Percentiles rank a stretch among this genome's conserved stretches.
phyloP scores from a whole-genome alignment of 2,797 vertebrate species.

The Amblyraja radiata region DNA sequence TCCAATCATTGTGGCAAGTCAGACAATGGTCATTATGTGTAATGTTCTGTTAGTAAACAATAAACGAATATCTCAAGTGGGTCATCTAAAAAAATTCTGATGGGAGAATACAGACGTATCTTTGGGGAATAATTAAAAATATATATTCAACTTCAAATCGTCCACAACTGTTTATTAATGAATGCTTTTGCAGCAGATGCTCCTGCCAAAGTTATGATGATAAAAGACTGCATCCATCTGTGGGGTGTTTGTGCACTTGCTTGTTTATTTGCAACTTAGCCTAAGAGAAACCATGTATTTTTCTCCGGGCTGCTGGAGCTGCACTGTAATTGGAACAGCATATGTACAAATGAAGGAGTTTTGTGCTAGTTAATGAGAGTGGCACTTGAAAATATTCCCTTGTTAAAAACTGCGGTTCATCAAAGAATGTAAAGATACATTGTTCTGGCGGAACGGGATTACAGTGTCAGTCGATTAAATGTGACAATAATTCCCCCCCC shows the following conservation, averaged over 20 bases:
- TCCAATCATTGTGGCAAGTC: no score
- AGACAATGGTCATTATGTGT: no score
- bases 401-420: neutral
- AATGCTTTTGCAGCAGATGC: neutral
- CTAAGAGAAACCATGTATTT: neutral
- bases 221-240: neutral
- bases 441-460: neutral
- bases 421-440: neutral
- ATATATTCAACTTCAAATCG: neutral
- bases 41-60: neutral
- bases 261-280: constrained; percentile 7
- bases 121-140: neutral
- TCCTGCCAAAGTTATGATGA: neutral
- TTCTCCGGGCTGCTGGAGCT: neutral
- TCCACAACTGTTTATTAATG: neutral
- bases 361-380: neutral
- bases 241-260: neutral
- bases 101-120: neutral
- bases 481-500: neutral
- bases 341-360: neutral
- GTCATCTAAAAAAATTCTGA: neutral
- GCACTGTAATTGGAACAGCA: neutral
- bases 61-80: neutral
- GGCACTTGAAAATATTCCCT: neutral
- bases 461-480: neutral